A percentile compares a stretch with the other conserved stretches of the same genome.
Evolutionary conservation across 2,888 invertebrate genomes (phyloP).

Genomic region (Endotricha flammealis): DNA sequence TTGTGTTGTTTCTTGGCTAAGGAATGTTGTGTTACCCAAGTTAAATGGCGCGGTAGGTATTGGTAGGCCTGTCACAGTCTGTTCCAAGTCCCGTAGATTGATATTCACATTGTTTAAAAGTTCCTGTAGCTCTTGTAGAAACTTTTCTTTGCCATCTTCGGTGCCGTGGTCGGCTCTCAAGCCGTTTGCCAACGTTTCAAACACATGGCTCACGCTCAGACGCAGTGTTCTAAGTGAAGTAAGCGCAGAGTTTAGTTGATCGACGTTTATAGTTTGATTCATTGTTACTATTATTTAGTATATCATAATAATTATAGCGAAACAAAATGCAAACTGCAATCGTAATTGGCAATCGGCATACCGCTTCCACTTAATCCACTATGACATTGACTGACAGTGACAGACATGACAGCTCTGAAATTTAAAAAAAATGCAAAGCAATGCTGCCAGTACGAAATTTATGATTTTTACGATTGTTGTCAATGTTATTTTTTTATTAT

Average conservation of each 20-base stretch:
- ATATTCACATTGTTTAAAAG: slow-evolving; percentile 87
- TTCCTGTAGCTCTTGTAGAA: slow-evolving; percentile 88
- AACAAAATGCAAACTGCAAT: not conserved
- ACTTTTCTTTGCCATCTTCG: slow-evolving; percentile 90
- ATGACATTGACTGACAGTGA: no score
- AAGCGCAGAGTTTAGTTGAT: slow-evolving; percentile 85
- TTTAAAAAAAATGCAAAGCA: no score
- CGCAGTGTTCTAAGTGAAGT: slow-evolving; percentile 86
- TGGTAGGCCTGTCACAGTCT: slow-evolving; percentile 82
- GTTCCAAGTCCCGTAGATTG: slow-evolving; percentile 91
- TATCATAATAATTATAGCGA: not conserved
- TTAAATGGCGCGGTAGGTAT: slow-evolving; percentile 90
- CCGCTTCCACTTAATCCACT: no score
- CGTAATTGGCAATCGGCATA: no score
- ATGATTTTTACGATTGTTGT: no score
- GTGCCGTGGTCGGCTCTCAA: slow-evolving; percentile 86
- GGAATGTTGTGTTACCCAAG: slow-evolving; percentile 89
- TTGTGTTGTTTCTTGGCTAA: slow-evolving; percentile 94
- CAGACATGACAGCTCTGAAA: no score
- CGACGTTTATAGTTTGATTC: slow-evolving; percentile 70
- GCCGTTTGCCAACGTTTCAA: slow-evolving; percentile 90
- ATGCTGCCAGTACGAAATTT: no score
- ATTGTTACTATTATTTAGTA: slow-evolving; percentile 24
- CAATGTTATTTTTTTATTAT: no score
- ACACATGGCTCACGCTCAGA: slow-evolving; percentile 90